Evolutionary conservation across 1,140 invertebrate genomes (phyloP), one percentile per base, ranked within the genome.

Genomic region (Diachasmimorpha longicaudata): DNA sequence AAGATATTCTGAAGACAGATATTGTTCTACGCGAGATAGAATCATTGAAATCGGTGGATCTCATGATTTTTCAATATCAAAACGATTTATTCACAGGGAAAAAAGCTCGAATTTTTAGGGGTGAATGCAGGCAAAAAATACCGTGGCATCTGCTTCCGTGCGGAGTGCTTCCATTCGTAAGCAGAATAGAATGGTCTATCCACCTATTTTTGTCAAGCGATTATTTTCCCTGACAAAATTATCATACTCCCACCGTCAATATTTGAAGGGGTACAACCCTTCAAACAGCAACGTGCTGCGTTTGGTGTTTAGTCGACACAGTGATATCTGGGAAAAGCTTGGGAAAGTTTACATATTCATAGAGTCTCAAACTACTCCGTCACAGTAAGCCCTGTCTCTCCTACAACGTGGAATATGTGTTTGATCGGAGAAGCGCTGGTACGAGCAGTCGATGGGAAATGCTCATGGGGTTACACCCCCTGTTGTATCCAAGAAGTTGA

Each of bases 311-410:
- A 69, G 67, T 63, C 58, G 58, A 63, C 58, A 63, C 58, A 42
- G 21, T 70, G 5, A 3, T 14, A 48, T 19, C 72, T 52, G 69
- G 72, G 74, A 78, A 75, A 81, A 70, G 36, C 75, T 79, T 77
- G 78, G 78, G 36, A 48, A 74, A 84, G 78, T 84, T 84, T 84
- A 83, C 82, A 83, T 83, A 83, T 84, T 84, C 83, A 84, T 83
- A 84, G 80, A 81, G 76, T 75, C 63, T 72, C 75, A 74, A 76
- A 74, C 73, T 78, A 81, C 79, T 78, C 76, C 44, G 48, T 52
- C 39, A 25, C 44, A 66, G 67, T 44, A 58, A 63, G 75, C 67
- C 67, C 69, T 76, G 79, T 79, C 70, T 75, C 76, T 79, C 78
- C 63, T 77, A 78, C 78, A 77, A 63, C 37, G 0, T 21, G 14